These are phyloP conservation scores for Leucophora obtusa DNA, from an alignment of 2,888 invertebrate species.

Conservation along the genomic window DNA sequence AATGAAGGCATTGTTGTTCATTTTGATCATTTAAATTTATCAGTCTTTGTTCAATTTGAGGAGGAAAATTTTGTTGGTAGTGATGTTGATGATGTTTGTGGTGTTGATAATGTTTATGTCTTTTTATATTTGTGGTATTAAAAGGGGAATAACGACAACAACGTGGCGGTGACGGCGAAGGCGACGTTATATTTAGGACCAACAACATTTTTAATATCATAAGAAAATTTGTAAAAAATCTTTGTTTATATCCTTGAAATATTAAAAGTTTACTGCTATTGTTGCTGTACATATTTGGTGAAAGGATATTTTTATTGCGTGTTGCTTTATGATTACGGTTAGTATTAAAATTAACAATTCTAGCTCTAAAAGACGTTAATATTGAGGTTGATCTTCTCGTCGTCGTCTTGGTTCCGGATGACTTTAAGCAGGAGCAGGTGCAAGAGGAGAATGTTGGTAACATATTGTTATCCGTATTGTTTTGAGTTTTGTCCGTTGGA, in stretches of 20 bases:
- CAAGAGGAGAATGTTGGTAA: slow-evolving; percentile 25
- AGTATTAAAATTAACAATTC: neutral
- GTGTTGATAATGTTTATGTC: slow-evolving; percentile 41
- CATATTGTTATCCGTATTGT: slow-evolving; percentile 6
- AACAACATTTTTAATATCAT: slow-evolving; percentile 50
- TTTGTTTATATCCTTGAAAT: neutral
- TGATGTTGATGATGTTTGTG: slow-evolving; percentile 52
- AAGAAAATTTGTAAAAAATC: slow-evolving; percentile 24
- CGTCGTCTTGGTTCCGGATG: neutral
- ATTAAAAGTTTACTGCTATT: neutral
- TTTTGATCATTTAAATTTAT: slow-evolving; percentile 53
- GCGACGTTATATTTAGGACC: slow-evolving; percentile 14
- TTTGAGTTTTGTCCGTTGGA: slow-evolving; percentile 24
- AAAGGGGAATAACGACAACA: neutral
- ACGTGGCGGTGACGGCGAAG: neutral
- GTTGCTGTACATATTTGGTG: neutral
- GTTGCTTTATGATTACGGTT: neutral
- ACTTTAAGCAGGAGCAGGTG: neutral
- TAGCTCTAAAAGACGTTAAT: neutral
- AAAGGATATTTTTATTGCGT: neutral
- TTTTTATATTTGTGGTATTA: slow-evolving; percentile 20
- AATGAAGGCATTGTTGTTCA: slow-evolving; percentile 2
- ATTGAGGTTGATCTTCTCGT: neutral
- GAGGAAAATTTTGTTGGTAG: slow-evolving; percentile 28
- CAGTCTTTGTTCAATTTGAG: slow-evolving; percentile 52